A percentile compares a stretch with the other conserved stretches of the same genome.
phyloP scores from a whole-genome alignment of 2,888 invertebrate species.

The Dryobotodes eremita region DNA sequence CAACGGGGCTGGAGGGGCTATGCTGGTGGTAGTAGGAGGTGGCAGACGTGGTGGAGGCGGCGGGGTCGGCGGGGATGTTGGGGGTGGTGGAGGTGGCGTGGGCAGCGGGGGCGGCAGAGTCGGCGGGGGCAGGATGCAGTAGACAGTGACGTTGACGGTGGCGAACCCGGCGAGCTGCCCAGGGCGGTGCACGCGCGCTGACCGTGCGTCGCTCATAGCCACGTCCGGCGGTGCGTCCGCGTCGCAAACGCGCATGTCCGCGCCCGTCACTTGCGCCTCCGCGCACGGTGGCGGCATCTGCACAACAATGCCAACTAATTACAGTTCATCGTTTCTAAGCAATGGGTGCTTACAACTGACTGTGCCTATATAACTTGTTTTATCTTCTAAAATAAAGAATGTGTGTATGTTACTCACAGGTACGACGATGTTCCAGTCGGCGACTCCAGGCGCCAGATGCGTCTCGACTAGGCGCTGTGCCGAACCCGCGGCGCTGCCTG shows the following conservation, averaged over 20 bases:
- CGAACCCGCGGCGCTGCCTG: slow-evolving; percentile 42
- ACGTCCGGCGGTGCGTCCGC: slow-evolving; percentile 46
- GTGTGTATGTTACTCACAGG: slow-evolving; percentile 43
- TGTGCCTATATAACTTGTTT: not conserved
- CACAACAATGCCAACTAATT: not conserved
- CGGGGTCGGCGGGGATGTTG: not conserved
- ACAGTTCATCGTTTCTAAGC: not conserved
- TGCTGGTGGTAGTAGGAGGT: not conserved
- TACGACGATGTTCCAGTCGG: slow-evolving; percentile 55
- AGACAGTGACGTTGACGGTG: slow-evolving; percentile 49
- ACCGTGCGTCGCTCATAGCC: slow-evolving; percentile 14
- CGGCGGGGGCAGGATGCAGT: slow-evolving; percentile 12
- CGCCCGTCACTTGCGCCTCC: slow-evolving; percentile 39
- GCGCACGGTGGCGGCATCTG: slow-evolving; percentile 54
- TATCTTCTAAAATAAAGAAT: not conserved
- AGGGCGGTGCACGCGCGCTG: slow-evolving; percentile 45
- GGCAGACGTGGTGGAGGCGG: too few species aligned
- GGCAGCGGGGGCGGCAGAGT: not conserved
- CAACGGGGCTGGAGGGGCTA: not conserved
- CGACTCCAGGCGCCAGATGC: slow-evolving; percentile 36
- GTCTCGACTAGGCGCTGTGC: slow-evolving; percentile 48
- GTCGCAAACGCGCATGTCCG: slow-evolving; percentile 50
- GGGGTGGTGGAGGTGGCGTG: not conserved
- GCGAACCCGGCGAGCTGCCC: slow-evolving; percentile 35
- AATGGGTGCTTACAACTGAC: not conserved